Percentiles rank a stretch among this genome's conserved stretches.
Evolutionary conservation across 2,113 vertebrate genomes (phyloP).

Genomic region (Carettochelys insculpta): DNA sequence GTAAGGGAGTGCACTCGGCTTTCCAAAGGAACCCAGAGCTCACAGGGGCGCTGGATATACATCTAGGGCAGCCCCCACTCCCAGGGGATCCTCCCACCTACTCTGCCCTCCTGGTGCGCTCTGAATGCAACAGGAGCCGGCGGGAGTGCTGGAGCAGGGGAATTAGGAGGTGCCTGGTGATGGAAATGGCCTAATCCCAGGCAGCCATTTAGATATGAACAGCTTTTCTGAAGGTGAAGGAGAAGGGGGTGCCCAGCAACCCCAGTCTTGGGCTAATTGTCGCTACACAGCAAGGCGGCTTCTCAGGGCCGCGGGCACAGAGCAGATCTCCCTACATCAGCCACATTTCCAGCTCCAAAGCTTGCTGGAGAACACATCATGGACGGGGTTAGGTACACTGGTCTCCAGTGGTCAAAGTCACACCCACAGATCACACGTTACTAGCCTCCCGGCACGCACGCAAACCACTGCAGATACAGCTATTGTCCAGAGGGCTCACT

Average conservation of each 20-base stretch:
- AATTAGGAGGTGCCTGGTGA: not conserved
- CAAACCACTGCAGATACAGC: not conserved
- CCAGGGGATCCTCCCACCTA: not conserved
- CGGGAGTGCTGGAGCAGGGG: not conserved
- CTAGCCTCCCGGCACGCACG: not conserved
- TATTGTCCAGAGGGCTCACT: not conserved
- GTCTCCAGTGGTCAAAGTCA: rapidly evolving
- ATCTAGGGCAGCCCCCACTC: too few relatives aligned
- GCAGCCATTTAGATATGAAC: slow-evolving; percentile 25
- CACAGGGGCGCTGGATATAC: rapidly evolving
- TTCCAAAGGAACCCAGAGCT: not conserved
- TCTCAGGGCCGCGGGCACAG: not conserved
- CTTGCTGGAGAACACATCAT: not conserved
- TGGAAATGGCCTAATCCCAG: not conserved
- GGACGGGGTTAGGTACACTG: not conserved
- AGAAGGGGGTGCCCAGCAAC: slow-evolving; percentile 7
- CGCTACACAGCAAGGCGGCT: not conserved
- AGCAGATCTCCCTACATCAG: not conserved
- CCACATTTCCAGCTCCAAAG: not conserved
- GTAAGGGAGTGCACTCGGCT: not conserved
- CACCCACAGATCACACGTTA: not conserved
- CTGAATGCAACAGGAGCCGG: not conserved
- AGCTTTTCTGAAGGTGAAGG: slow-evolving; percentile 26
- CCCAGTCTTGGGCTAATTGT: not conserved
- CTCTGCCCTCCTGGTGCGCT: too few relatives aligned